Conservation (phyloP, 2,113 vertebrate species). For the Mystacornis crossleyi region DNA sequence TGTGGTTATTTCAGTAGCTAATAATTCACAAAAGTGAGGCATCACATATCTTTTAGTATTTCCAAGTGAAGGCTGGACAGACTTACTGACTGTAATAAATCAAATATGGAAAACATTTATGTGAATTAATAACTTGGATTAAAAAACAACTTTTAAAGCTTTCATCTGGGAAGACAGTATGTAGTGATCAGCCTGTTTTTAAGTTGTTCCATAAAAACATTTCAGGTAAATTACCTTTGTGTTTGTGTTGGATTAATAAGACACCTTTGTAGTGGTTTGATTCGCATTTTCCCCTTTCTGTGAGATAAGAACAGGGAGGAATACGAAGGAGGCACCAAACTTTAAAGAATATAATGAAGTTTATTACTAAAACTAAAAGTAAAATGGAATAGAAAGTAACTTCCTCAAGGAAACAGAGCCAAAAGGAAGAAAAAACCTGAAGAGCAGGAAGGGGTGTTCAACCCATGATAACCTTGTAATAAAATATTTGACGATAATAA, state of each 20-base stretch:
- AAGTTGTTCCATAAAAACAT: background rate
- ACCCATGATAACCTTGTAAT: too few species aligned
- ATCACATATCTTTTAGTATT: background rate
- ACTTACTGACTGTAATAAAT: background rate
- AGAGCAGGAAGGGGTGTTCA: too few species aligned
- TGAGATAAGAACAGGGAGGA: too few species aligned
- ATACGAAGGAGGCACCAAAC: too few species aligned
- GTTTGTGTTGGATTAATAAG: background rate
- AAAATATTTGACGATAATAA: background rate
- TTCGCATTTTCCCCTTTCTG: too few species aligned
- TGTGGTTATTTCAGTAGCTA: background rate
- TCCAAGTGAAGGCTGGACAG: background rate
- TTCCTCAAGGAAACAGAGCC: too few species aligned
- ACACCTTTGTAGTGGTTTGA: too few species aligned
- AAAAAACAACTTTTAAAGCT: background rate
- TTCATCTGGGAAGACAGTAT: background rate
- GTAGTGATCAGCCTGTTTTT: background rate
- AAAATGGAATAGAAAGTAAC: too few species aligned
- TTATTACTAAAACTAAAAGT: too few species aligned
- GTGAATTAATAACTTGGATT: background rate
- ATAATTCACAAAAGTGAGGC: background rate
- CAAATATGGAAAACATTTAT: background rate
- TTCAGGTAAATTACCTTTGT: background rate
- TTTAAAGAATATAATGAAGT: too few species aligned
- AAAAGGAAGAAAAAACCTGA: too few species aligned